Conservation (phyloP, 1,140 invertebrate genomes). For the Chrysomallon squamiferum region DNA sequence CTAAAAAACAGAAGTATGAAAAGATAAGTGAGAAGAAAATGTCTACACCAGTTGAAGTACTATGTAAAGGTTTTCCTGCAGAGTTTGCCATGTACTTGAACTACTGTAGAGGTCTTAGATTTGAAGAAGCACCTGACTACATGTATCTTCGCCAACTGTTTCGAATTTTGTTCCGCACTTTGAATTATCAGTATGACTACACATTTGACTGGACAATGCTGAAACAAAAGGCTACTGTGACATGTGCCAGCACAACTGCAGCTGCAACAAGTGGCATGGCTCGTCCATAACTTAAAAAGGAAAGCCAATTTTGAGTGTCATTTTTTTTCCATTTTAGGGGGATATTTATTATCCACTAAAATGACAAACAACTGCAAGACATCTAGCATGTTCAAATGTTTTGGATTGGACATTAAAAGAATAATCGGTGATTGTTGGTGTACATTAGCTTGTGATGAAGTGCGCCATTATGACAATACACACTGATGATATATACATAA, state of each 20-base stretch:
- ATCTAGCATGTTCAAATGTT: too few relatives aligned
- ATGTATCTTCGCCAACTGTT: conserved; percentile 98
- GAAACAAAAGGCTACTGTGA: conserved; percentile 79
- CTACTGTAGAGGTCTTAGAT: conserved; percentile 92
- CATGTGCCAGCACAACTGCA: conserved; percentile 39
- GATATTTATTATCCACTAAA: too few relatives aligned
- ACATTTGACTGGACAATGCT: conserved; percentile 99
- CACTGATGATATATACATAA: too few relatives aligned
- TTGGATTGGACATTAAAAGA: too few relatives aligned
- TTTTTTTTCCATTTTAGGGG: too few relatives aligned
- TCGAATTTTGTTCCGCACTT: conserved; percentile 97
- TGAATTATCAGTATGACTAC: conserved; percentile 99
- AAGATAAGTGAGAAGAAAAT: conserved; percentile 98
- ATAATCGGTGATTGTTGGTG: too few relatives aligned
- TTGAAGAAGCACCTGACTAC: conserved; percentile 97
- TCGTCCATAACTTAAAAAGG: neutral
- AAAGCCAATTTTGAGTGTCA: too few relatives aligned
- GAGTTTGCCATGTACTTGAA: conserved; percentile 99
- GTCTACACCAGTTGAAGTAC: conserved; percentile 92
- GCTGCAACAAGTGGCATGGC: conserved; percentile 40
- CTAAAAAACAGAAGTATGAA: conserved; percentile 97
- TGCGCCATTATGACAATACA: too few relatives aligned
- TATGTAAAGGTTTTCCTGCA: conserved; percentile 94
- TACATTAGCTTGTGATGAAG: too few relatives aligned
- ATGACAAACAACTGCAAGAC: too few relatives aligned